These are phyloP conservation scores for Drepanosiphum platanoidis DNA, from an alignment of 2,888 invertebrate genomes.

Conservation along the genomic window DNA sequence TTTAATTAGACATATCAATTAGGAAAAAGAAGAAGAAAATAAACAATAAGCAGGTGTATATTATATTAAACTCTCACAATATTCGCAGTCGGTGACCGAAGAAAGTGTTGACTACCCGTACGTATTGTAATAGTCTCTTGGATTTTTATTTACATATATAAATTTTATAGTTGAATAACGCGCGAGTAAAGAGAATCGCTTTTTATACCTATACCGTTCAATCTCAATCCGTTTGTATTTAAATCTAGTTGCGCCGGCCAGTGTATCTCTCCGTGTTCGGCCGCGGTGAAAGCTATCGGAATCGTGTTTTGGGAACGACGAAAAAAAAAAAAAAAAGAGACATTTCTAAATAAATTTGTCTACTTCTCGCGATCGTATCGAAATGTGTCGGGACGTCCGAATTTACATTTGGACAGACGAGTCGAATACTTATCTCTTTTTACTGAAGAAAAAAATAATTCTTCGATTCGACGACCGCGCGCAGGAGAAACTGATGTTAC, in stretches of 20 bases:
- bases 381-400: neutral
- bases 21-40: neutral
- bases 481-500: too few relatives aligned
- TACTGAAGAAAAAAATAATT: too few relatives aligned
- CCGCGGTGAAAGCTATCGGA: neutral
- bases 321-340: too few relatives aligned
- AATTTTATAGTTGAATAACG: neutral
- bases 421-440: neutral
- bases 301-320: neutral
- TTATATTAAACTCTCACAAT: neutral
- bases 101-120: slow-evolving; percentile 25
- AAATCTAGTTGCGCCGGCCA: neutral
- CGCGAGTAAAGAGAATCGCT: too few relatives aligned
- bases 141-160: neutral
- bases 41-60: too few relatives aligned
- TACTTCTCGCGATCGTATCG: neutral
- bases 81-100: neutral
- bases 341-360: neutral
- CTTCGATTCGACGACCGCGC: too few relatives aligned
- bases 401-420: neutral
- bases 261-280: too few relatives aligned
- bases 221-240: neutral
- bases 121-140: neutral
- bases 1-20: neutral
- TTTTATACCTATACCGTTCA: neutral